These are phyloP conservation scores for Acheta domesticus DNA, from an alignment of 2,888 invertebrate genomes.

Conservation along the genomic window DNA sequence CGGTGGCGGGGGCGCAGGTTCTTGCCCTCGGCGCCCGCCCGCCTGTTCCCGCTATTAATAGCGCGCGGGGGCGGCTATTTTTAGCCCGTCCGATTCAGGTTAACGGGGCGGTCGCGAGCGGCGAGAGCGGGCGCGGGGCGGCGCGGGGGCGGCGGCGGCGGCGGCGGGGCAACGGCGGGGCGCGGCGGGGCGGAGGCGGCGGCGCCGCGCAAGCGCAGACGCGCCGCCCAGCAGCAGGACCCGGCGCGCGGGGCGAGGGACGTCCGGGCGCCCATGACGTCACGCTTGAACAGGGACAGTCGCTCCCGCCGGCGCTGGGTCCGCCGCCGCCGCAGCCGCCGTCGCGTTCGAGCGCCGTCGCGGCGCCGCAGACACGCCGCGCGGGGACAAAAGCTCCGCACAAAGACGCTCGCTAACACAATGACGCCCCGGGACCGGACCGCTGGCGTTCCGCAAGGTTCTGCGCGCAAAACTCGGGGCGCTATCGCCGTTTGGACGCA, in stretches of 20 bases:
- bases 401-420: neutral
- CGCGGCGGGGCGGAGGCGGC: neutral
- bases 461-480: no score
- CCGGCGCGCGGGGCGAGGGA: neutral
- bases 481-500: no score
- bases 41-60: conserved; percentile 47
- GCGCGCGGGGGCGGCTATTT: conserved; percentile 50
- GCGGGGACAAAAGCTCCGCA: neutral
- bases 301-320: neutral
- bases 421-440: no score
- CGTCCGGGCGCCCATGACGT: conserved; percentile 23
- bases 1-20: neutral
- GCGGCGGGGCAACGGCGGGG: neutral
- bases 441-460: no score
- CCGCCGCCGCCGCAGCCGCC: neutral
- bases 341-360: neutral
- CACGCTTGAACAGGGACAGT: conserved; percentile 23
- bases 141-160: neutral
- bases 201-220: conserved; percentile 21
- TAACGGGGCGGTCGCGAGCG: conserved; percentile 27
- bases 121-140: neutral
- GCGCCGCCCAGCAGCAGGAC: neutral
- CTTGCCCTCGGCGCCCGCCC: conserved; percentile 5
- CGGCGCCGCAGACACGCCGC: neutral
- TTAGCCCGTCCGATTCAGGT: conserved; percentile 43